Percentiles rank a stretch among this genome's conserved stretches.
Conservation (phyloP, 2,797 vertebrate genomes). For the Acanthurus leucopareius region DNA sequence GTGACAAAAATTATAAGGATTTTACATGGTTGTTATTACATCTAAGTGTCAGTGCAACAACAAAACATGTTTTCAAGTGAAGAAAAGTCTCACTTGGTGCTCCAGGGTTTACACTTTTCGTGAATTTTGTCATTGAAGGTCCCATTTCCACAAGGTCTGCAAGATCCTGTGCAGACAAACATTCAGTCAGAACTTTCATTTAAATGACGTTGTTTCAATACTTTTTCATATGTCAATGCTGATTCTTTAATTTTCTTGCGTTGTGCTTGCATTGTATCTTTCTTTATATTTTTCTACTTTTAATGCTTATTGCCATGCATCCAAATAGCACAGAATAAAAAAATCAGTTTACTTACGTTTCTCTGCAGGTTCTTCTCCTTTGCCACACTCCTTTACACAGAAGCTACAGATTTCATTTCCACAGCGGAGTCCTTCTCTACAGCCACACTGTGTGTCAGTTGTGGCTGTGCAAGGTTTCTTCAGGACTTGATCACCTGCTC, state of each 20-base stretch:
- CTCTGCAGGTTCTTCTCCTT: constrained; percentile 73
- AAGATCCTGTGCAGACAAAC: constrained; percentile 71
- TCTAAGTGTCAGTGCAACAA: neutral
- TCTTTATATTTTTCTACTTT: too few relatives aligned
- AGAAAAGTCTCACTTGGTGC: constrained; percentile 62
- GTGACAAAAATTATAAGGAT: neutral
- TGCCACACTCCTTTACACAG: constrained; percentile 70
- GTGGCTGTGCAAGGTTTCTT: constrained; percentile 55
- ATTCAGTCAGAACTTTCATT: neutral
- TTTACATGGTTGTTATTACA: neutral
- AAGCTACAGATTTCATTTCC: constrained; percentile 61
- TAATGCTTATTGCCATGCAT: too few relatives aligned
- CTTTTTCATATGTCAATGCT: too few relatives aligned
- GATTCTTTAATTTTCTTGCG: too few relatives aligned
- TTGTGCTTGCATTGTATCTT: too few relatives aligned
- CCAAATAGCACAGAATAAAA: neutral
- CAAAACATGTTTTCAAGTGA: neutral
- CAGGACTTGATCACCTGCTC: constrained; percentile 61
- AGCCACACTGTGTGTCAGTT: constrained; percentile 79
- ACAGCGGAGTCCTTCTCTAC: constrained; percentile 73
- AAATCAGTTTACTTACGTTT: constrained; percentile 63
- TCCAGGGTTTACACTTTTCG: constrained; percentile 79
- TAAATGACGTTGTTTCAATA: too few relatives aligned
- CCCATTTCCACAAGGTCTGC: constrained; percentile 76
- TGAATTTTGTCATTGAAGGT: constrained; percentile 81